Evolutionary conservation across 2,113 vertebrate species (phyloP), one percentile per base, ranked within the genome.

Genomic region (Heterocephalus glaber): DNA sequence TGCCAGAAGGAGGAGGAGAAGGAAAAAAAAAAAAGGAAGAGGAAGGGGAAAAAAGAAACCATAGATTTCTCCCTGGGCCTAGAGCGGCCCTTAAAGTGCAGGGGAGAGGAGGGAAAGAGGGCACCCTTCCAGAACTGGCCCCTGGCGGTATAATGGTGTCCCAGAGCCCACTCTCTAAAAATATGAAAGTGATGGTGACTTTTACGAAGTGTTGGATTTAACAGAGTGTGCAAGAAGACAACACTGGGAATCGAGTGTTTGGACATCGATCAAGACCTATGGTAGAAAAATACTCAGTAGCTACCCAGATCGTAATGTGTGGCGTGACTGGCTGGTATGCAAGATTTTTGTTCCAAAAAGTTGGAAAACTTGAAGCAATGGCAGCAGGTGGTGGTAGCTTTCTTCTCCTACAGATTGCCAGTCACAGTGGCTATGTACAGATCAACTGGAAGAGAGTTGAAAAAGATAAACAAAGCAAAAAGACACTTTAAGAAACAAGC

Each of bases 261-360:
- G 99, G 99, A 13, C 99, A 98, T 2, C 99, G 98, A 90, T 99
- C 99, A 2, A 99, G 99, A 93, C 99, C 99, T 3, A 98, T 99
- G 76, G 99, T 99, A 88, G 99, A 99, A 97, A 99, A 99, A 90
- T 99, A 99, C 90, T 99, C 99, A 0, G 99, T 99, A 82, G 99
- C 99, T 93, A 99, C 99, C 0, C 99, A 99, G 98, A 98, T 99
- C 83, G 99, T 99, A 97, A 99, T 99, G 97, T 99, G 99, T 33
- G 99, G 99, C 26, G 98, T 99, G 79, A 99, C 99, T 95, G 99
- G 99, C 98, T 99, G 99, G 99, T 99, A 99, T 99, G 99, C 99
- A 83, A 99, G 99, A 96, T 99, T 99, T 98, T 98, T 99, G 93
- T 99, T 99, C 98, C 99, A 99, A 98, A 99, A 99, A 97, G 99